These are phyloP conservation scores for Loriculus beryllinus DNA, from an alignment of 2,797 vertebrate genomes.

Conservation along the genomic window DNA sequence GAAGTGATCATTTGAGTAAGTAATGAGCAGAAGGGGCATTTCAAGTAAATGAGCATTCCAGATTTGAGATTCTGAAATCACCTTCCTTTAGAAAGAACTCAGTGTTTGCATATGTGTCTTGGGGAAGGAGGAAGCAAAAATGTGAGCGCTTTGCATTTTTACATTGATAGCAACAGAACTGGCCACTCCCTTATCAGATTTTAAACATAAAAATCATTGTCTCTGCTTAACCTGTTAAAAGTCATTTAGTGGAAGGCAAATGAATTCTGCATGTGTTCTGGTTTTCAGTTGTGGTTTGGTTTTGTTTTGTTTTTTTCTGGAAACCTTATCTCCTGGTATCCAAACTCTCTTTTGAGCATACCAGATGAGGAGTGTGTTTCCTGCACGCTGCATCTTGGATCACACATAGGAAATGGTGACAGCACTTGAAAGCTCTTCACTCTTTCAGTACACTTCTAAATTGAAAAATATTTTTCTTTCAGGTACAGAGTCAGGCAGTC, in stretches of 20 bases:
- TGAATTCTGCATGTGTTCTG: background rate
- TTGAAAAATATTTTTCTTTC: background rate
- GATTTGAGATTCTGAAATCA: background rate
- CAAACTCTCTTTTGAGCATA: background rate
- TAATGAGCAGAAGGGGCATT: background rate
- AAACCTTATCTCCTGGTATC: background rate
- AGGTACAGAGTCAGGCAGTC: background rate
- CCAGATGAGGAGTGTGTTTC: background rate
- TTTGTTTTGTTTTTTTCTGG: background rate
- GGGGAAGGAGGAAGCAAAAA: background rate
- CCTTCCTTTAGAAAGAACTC: background rate
- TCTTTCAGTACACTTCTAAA: background rate
- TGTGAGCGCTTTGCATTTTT: background rate
- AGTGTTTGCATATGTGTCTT: background rate
- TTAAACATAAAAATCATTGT: background rate
- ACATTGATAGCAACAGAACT: background rate
- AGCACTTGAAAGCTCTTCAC: background rate
- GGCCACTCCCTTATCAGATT: background rate
- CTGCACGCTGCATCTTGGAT: background rate
- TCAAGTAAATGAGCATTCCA: background rate
- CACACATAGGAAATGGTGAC: background rate
- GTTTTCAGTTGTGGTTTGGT: too few species aligned
- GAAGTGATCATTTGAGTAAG: slow-evolving; percentile 45
- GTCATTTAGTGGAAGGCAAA: background rate
- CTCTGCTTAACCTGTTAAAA: background rate